A percentile compares a stretch with the other conserved stretches of the same genome.
phyloP scores from a whole-genome alignment of 2,888 invertebrate species.

The Quadroppia sp. region DNA sequence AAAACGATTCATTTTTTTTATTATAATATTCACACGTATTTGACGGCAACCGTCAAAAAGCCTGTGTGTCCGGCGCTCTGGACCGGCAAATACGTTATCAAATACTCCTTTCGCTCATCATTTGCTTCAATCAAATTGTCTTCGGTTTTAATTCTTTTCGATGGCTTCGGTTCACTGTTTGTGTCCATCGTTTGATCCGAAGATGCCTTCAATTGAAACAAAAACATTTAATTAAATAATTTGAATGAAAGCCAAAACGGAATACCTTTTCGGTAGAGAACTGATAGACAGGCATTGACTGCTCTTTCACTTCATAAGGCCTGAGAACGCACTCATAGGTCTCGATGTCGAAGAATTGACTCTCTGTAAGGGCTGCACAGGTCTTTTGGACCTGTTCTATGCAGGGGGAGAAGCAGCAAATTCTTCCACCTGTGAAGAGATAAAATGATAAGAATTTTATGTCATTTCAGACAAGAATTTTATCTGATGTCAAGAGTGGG shows the following conservation, averaged over 20 bases:
- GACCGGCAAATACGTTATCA: conserved; percentile 47
- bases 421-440: conserved; percentile 68
- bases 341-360: conserved; percentile 76
- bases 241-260: neutral
- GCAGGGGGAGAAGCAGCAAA: conserved; percentile 98
- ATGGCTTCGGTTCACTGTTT: neutral
- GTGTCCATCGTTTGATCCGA: conserved; percentile 9
- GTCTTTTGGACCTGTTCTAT: conserved; percentile 97
- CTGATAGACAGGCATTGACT: conserved; percentile 46
- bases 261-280: neutral
- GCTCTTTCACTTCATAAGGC: conserved; percentile 62
- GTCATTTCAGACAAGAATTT: no score
- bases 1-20: neutral
- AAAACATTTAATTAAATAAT: neutral
- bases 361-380: conserved; percentile 64
- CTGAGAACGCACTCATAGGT: conserved; percentile 83
- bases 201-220: conserved; percentile 9
- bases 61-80: conserved; percentile 90
- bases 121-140: neutral
- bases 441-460: no score
- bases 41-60: conserved; percentile 85
- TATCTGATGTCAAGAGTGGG: no score
- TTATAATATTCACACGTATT: conserved; percentile 26
- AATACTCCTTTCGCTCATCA: neutral
- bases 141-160: conserved; percentile 17